phyloP scores from a whole-genome alignment of 2,113 vertebrate genomes.

The Papio anubis region DNA sequence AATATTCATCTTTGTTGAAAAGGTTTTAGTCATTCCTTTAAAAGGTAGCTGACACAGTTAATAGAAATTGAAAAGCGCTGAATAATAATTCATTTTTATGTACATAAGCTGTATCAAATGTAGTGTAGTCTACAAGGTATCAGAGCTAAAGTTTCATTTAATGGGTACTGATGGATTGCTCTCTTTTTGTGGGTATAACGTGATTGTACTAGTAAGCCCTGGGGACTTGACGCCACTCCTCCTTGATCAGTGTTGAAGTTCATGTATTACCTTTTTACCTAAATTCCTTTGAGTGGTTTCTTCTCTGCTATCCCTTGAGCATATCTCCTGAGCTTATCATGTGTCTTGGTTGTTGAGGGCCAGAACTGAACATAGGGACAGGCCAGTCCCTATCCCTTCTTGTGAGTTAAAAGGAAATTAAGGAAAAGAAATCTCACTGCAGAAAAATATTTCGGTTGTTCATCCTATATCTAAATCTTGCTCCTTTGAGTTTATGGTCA shows the following conservation, averaged over 20 bases:
- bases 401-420: background rate
- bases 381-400: background rate
- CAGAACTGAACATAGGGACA: background rate
- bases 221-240: background rate
- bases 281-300: background rate
- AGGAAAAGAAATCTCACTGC: background rate
- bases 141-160: background rate
- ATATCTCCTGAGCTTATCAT: background rate
- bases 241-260: background rate
- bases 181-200: background rate
- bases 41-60: background rate
- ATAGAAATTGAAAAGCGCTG: background rate
- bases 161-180: background rate
- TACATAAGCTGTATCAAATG: background rate
- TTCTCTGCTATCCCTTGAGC: background rate
- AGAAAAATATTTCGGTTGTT: conserved; percentile 22
- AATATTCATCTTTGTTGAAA: background rate
- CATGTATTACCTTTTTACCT: background rate
- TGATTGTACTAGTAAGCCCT: background rate
- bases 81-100: background rate
- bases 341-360: background rate
- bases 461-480: background rate
- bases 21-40: background rate
- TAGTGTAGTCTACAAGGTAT: background rate
- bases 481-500: conserved; percentile 70